Evolutionary conservation across 1,140 invertebrate genomes (phyloP).

Genomic region (Octopus bimaculoides): DNA sequence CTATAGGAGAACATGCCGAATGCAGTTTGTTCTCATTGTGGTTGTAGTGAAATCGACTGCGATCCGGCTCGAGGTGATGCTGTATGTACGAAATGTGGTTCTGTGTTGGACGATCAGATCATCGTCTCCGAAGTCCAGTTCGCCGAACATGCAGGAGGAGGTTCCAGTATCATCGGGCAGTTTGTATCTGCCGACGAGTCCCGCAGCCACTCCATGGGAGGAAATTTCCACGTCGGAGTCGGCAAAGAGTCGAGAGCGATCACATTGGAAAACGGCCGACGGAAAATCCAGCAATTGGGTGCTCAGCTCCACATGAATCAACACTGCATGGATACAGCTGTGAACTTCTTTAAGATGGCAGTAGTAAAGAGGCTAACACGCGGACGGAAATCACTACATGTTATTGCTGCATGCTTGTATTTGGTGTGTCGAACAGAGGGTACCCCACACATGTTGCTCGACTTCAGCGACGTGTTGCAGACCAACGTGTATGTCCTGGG

Average conservation of each 20-base stretch:
- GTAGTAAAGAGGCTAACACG: conserved; percentile 74
- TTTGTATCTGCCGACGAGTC: conserved; percentile 81
- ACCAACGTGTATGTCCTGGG: conserved; percentile 96
- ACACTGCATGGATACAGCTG: conserved; percentile 88
- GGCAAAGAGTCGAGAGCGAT: conserved; percentile 86
- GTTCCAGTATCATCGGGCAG: conserved; percentile 82
- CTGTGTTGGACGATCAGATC: conserved; percentile 91
- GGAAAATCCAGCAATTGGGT: conserved; percentile 53
- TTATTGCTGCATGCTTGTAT: conserved; percentile 96
- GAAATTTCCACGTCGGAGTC: conserved; percentile 75
- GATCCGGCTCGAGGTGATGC: conserved; percentile 90
- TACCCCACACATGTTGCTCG: conserved; percentile 93
- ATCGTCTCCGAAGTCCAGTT: conserved; percentile 97
- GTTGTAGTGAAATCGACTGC: conserved; percentile 89
- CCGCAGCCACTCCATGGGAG: conserved; percentile 42
- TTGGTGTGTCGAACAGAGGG: conserved; percentile 93
- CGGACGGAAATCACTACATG: conserved; percentile 85
- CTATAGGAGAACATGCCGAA: conserved; percentile 40
- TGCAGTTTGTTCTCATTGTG: conserved; percentile 79
- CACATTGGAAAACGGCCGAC: conserved; percentile 78
- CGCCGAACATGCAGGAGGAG: conserved; percentile 87
- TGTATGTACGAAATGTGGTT: conserved; percentile 93
- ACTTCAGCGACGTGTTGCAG: conserved; percentile 94
- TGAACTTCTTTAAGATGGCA: conserved; percentile 97
- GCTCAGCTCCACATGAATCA: conserved; percentile 71